Evolutionary conservation across 2,888 invertebrate genomes (phyloP), one percentile per base, ranked within the genome.

Genomic region (Phortica magna): DNA sequence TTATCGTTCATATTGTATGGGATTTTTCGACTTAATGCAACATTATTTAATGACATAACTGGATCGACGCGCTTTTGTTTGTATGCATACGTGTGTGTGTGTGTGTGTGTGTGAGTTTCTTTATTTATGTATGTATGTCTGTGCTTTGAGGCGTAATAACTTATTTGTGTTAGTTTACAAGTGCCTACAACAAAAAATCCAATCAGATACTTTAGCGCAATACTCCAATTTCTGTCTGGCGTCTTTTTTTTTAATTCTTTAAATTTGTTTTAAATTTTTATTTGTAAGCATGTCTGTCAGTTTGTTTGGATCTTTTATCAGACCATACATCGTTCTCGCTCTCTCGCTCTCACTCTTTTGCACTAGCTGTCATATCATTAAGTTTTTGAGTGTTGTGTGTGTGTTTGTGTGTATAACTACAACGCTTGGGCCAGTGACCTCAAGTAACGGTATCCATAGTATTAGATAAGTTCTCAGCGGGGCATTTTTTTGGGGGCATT

Each of bases 361-460:
- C 48, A 9, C 48, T 64, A 31, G 61, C 19, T 61, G 19, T 61
- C 12, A 10, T 19, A 7, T 61, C 19, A 61, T 17, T 61, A 12
- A 61, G 48, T 39, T 9, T 65, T 19, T 64, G 61, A 53, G 72
- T 53, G 77, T 75, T 64, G 61, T 57, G 72, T 53, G 77, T 75
- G 67, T 68, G 59, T 48, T 10, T 61, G 65, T 84, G 79, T 79
- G 48, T 57, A 53, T 73, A 31, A 31, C 68, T 75, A 42, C 59
- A 78, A 77, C 78, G 79, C 64, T 22, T 85, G 87, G 85, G 87
- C 88, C 89, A 87, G 81, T 87, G 89, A 87, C 87, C 87, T 81
- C 80, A 82, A 81, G 80, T 87, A 88, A 88, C 89, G 88, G 88
- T 89, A 88, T 85, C 85, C 88, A 83, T 87, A 88, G 88, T 89